These are phyloP conservation scores for Orestias chungarensis DNA, from an alignment of 2,797 vertebrate species.

Conservation along the genomic window DNA sequence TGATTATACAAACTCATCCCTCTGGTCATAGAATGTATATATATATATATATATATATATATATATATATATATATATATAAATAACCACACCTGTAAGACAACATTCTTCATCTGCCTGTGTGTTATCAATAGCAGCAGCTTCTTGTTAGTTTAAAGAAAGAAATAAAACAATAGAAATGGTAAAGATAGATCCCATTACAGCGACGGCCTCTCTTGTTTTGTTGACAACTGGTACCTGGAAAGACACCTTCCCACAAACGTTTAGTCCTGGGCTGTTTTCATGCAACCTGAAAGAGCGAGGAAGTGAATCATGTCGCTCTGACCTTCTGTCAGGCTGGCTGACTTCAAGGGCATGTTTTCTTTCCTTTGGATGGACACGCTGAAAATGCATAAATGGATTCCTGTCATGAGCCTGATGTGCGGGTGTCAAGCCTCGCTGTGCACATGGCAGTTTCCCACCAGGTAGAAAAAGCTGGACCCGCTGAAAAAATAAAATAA, in stretches of 20 bases:
- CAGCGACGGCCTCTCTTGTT: slow-evolving; percentile 19
- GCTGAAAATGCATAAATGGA: slow-evolving; percentile 68
- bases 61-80: not conserved
- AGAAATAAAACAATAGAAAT: slow-evolving; percentile 10
- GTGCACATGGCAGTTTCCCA: slow-evolving; percentile 28
- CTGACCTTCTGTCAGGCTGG: slow-evolving; percentile 44
- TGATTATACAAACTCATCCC: slow-evolving; percentile 72
- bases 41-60: slow-evolving; percentile 1
- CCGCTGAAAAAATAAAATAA: not conserved
- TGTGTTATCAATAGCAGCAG: slow-evolving; percentile 43
- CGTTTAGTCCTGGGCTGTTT: slow-evolving; percentile 5
- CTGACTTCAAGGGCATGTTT: slow-evolving; percentile 68
- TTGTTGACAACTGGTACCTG: slow-evolving; percentile 43
- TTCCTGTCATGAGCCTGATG: slow-evolving; percentile 68
- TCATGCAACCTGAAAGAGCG: slow-evolving; percentile 38
- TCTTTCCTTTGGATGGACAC: slow-evolving; percentile 60
- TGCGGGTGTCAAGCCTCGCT: slow-evolving; percentile 50
- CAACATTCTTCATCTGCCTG: slow-evolving; percentile 64
- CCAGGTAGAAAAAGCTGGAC: slow-evolving; percentile 38
- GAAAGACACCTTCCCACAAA: slow-evolving; percentile 48
- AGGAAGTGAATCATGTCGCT: slow-evolving; percentile 55
- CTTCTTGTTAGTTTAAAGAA: slow-evolving; percentile 37
- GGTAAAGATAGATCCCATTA: slow-evolving; percentile 35
- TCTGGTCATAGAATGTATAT: slow-evolving; percentile 38
- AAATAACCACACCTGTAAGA: slow-evolving; percentile 46